Conservation (phyloP, 1,140 invertebrate genomes). For the Cataglyphis hispanica region DNA sequence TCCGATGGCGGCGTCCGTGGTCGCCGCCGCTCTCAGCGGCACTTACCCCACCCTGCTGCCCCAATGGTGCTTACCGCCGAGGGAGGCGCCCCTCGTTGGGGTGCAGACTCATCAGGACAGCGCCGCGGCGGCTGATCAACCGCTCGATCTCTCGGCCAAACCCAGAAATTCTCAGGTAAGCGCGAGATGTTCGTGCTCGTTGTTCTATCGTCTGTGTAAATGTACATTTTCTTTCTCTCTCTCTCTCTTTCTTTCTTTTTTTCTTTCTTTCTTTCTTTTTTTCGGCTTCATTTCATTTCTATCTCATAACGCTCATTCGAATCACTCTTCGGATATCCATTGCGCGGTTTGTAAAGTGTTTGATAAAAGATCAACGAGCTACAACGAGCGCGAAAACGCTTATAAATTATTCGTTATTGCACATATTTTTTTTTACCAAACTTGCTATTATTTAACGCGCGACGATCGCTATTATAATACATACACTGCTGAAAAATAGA, state of each 20-base stretch:
- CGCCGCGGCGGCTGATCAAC: constrained; percentile 88
- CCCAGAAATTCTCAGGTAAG: constrained; percentile 86
- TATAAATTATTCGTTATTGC: constrained; percentile 20
- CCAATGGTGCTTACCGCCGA: constrained; percentile 87
- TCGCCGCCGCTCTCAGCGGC: constrained; percentile 89
- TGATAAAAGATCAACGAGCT: constrained; percentile 20
- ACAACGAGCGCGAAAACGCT: not conserved
- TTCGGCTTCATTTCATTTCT: constrained; percentile 23
- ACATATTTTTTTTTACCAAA: not conserved
- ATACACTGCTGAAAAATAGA: not conserved
- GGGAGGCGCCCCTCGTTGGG: constrained; percentile 85
- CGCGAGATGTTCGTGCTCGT: constrained; percentile 8
- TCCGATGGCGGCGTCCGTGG: constrained; percentile 88
- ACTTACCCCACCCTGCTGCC: constrained; percentile 86
- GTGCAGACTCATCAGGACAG: constrained; percentile 86
- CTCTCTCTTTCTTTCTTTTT: not conserved
- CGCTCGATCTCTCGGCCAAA: constrained; percentile 93
- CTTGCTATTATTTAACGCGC: not conserved
- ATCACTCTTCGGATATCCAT: not conserved
- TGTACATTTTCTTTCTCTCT: not conserved
- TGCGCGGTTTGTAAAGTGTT: not conserved
- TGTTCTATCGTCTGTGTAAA: not conserved
- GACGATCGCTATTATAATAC: not conserved
- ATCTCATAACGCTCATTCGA: constrained; percentile 16
- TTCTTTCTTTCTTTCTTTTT: not conserved